Evolutionary conservation across 2,113 vertebrate genomes (phyloP).

Genomic region (Nothobranchius furzeri): DNA sequence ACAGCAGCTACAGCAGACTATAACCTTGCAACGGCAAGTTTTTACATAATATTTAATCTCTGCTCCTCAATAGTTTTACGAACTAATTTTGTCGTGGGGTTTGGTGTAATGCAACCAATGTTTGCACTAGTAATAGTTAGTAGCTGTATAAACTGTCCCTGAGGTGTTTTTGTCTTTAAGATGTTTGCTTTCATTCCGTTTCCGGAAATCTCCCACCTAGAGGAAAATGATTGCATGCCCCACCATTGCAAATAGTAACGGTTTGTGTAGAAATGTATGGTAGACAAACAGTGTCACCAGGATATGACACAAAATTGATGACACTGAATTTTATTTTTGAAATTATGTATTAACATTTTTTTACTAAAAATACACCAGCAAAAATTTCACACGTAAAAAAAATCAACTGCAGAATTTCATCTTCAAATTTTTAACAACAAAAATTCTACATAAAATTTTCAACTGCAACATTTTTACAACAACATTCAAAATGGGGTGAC

Average conservation of each 20-base stretch:
- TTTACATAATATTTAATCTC: constrained; percentile 22
- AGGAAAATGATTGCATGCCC: constrained; percentile 68
- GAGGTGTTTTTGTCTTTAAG: constrained; percentile 61
- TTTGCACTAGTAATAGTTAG: constrained; percentile 41
- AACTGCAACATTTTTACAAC: no score
- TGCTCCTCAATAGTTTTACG: constrained; percentile 12
- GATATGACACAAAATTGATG: no score
- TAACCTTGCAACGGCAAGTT: constrained; percentile 29
- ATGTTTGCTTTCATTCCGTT: constrained; percentile 60
- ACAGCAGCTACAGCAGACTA: constrained; percentile 20
- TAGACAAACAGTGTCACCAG: no score
- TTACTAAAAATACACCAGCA: no score
- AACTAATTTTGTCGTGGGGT: constrained; percentile 41
- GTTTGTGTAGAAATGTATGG: constrained; percentile 42
- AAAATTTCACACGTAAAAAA: no score
- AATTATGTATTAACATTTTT: no score
- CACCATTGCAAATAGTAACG: constrained; percentile 60
- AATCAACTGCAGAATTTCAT: no score
- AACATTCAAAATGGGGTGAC: no score
- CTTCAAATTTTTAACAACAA: no score
- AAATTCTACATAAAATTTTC: no score
- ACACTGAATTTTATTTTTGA: no score
- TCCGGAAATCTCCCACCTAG: constrained; percentile 47
- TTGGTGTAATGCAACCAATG: constrained; percentile 26
- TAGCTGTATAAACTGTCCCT: constrained; percentile 51